Conservation (phyloP, 30 jellyfish, hydroid and myxozoan species). For the Cassiopea xamachana region DNA sequence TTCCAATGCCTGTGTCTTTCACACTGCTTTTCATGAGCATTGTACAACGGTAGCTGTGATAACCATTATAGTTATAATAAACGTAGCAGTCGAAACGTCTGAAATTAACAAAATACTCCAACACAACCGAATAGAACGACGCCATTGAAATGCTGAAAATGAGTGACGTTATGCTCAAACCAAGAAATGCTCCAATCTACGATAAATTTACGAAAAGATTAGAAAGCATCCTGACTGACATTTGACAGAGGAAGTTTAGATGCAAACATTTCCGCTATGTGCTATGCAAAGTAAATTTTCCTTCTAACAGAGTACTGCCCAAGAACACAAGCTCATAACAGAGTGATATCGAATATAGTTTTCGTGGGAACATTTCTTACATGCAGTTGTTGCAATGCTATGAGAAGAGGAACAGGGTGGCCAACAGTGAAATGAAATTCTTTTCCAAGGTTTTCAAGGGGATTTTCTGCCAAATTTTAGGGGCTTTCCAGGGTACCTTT, state of each 20-base stretch:
- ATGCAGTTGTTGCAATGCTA: too few species aligned
- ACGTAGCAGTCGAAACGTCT: background rate
- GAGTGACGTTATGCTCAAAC: slow-evolving; percentile 13
- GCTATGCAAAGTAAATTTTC: background rate
- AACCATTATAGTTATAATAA: background rate
- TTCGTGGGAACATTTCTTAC: too few species aligned
- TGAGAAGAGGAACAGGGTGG: too few species aligned
- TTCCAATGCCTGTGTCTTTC: background rate
- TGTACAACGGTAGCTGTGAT: background rate
- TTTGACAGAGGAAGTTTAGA: background rate
- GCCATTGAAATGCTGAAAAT: background rate
- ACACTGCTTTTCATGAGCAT: background rate
- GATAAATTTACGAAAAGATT: background rate
- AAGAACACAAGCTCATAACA: too few species aligned
- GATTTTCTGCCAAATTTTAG: too few species aligned
- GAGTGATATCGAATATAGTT: too few species aligned
- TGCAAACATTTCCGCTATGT: background rate
- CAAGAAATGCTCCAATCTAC: slow-evolving; percentile 14
- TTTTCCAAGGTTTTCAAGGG: too few species aligned
- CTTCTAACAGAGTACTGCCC: background rate
- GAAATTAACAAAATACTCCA: background rate
- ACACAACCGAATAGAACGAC: background rate
- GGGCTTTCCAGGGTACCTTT: too few species aligned
- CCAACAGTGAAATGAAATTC: too few species aligned
- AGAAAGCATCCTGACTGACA: too few species aligned